These are phyloP conservation scores for Bombus picipes DNA, from an alignment of 1,140 invertebrate species.

Conservation along the genomic window DNA sequence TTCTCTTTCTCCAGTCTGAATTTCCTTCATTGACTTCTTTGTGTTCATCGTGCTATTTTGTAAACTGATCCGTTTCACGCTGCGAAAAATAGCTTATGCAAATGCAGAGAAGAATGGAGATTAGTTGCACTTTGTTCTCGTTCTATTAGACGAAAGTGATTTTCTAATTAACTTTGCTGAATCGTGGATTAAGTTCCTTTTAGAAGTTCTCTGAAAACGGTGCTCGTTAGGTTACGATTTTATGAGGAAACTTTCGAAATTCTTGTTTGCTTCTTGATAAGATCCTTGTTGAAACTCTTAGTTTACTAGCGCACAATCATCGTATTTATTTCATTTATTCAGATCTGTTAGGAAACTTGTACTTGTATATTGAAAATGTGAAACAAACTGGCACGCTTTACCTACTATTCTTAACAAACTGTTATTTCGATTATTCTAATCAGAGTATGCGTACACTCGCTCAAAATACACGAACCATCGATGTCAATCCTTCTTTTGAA, in stretches of 20 bases:
- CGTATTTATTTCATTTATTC: no score
- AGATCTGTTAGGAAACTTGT: no score
- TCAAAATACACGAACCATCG: no score
- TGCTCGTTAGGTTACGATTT: not conserved
- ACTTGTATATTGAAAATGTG: no score
- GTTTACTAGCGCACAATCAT: no score
- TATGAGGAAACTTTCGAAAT: not conserved
- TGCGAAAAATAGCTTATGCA: not conserved
- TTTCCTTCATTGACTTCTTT: not conserved
- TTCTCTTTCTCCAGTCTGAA: not conserved
- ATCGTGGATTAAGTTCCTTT: not conserved
- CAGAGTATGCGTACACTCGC: no score
- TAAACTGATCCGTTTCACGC: not conserved
- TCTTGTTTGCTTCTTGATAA: not conserved
- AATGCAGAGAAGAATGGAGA: not conserved
- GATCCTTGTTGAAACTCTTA: not conserved
- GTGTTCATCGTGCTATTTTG: not conserved
- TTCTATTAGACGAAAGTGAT: not conserved
- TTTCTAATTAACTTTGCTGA: constrained; percentile 3
- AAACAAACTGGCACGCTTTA: no score
- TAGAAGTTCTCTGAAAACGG: not conserved
- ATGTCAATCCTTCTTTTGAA: no score
- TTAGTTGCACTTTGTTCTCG: not conserved
- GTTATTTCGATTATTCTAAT: no score
- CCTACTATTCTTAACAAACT: no score